These are phyloP conservation scores for Diabrotica balteata DNA, from an alignment of 2,888 invertebrate genomes.

Conservation along the genomic window DNA sequence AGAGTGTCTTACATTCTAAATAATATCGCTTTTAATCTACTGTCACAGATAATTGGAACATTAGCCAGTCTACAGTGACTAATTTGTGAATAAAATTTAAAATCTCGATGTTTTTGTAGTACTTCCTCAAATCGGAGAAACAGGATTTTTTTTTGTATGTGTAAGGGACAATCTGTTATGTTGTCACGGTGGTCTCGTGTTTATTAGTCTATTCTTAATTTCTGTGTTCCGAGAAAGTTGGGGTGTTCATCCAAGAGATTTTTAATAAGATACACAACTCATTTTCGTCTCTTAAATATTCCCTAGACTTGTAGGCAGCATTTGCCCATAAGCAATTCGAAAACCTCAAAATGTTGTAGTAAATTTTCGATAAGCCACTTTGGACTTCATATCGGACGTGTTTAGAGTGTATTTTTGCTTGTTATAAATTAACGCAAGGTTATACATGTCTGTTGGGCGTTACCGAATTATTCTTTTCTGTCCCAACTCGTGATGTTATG, in stretches of 20 bases:
- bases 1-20: too few species aligned
- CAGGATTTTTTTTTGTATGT: neutral
- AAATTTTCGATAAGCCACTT: conserved; percentile 48
- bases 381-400: conserved; percentile 47
- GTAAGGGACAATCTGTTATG: conserved; percentile 2
- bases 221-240: conserved; percentile 28
- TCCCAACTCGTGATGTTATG: conserved; percentile 63
- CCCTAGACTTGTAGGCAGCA: conserved; percentile 50
- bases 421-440: conserved; percentile 60
- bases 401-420: conserved; percentile 59
- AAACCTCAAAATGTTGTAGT: conserved; percentile 53
- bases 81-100: too few species aligned
- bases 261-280: conserved; percentile 37
- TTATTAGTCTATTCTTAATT: conserved; percentile 16
- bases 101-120: too few species aligned
- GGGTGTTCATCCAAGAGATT: conserved; percentile 25
- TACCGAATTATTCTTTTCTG: conserved; percentile 63
- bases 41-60: too few species aligned
- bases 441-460: conserved; percentile 63
- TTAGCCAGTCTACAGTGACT: too few species aligned
- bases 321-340: conserved; percentile 58
- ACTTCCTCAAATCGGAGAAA: too few species aligned
- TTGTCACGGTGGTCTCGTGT: conserved; percentile 3
- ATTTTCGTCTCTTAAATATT: conserved; percentile 35
- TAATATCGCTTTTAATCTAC: too few species aligned